Conservation (phyloP, 1,140 invertebrate genomes). For the Nephila pilipes region DNA sequence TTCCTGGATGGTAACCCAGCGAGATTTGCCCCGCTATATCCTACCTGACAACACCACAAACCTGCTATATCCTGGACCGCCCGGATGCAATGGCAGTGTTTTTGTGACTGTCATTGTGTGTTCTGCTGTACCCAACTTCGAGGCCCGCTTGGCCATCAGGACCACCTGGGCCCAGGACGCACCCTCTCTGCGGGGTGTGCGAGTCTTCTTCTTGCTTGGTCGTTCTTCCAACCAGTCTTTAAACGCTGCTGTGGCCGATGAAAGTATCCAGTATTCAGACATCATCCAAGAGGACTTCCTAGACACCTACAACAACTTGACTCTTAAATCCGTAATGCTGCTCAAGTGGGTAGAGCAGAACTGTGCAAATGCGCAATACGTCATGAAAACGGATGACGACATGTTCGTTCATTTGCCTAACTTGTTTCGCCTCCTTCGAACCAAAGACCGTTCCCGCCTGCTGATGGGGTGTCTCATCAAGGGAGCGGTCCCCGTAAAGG, state of each 20-base stretch:
- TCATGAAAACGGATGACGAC: constrained; percentile 84
- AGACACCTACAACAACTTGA: constrained; percentile 96
- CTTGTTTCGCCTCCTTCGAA: constrained; percentile 79
- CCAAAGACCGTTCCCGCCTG: constrained; percentile 79
- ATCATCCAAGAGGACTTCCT: constrained; percentile 94
- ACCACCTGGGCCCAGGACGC: constrained; percentile 87
- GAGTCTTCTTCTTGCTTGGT: constrained; percentile 76
- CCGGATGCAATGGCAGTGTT: constrained; percentile 75
- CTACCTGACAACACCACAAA: constrained; percentile 86
- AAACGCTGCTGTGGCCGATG: constrained; percentile 57
- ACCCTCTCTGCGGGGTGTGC: background rate
- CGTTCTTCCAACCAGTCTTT: constrained; percentile 67
- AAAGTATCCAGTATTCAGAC: constrained; percentile 85
- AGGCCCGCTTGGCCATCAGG: constrained; percentile 86
- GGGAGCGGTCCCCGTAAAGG: constrained; percentile 87
- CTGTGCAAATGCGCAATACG: constrained; percentile 79
- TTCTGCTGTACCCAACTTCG: constrained; percentile 87
- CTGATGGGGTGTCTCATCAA: constrained; percentile 89
- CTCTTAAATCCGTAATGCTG: constrained; percentile 92
- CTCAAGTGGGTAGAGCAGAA: constrained; percentile 86
- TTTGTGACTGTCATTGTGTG: constrained; percentile 89
- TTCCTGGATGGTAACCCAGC: constrained; percentile 68
- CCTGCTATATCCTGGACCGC: constrained; percentile 82
- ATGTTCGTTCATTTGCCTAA: constrained; percentile 84
- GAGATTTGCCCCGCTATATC: constrained; percentile 87